A percentile compares a stretch with the other conserved stretches of the same genome.
phyloP scores from a whole-genome alignment of 2,113 vertebrate species.

The Carollia perspicillata region DNA sequence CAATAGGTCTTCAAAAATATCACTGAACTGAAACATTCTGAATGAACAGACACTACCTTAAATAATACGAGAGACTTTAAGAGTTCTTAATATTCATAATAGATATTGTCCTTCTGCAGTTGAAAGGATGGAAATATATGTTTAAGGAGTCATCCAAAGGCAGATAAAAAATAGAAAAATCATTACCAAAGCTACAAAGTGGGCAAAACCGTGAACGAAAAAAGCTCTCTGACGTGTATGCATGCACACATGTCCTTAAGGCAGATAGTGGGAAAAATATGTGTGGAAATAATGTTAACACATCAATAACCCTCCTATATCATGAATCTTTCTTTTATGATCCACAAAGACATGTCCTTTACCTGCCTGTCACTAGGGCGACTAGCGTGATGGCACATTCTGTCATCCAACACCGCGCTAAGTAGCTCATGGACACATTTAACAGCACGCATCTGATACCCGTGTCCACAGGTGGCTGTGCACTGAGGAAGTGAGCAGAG shows the following conservation, averaged over 20 bases:
- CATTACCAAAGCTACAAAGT: not conserved
- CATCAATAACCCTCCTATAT: not conserved
- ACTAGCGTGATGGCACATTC: constrained; percentile 86
- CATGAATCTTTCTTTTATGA: not conserved
- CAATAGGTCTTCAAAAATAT: not conserved
- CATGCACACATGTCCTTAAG: not conserved
- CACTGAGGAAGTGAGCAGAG: constrained; percentile 82
- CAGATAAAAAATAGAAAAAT: not conserved
- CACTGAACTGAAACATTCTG: not conserved
- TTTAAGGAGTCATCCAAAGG: not conserved
- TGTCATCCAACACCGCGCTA: constrained; percentile 82
- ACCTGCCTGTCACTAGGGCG: constrained; percentile 92
- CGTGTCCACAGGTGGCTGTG: constrained; percentile 89
- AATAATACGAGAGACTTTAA: not conserved
- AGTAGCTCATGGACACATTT: constrained; percentile 87
- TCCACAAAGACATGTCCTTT: not conserved
- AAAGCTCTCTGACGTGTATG: not conserved
- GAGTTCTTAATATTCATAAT: not conserved
- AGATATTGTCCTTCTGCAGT: not conserved
- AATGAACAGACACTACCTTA: not conserved
- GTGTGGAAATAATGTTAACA: not conserved
- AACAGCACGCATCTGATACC: constrained; percentile 92
- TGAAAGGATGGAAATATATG: not conserved
- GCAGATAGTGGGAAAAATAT: not conserved
- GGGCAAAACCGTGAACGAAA: not conserved